Percentiles rank a stretch among this genome's conserved stretches.
These are phyloP conservation scores for Asarcornis scutulata DNA, from an alignment of 2,113 vertebrate genomes.

Conservation along the genomic window DNA sequence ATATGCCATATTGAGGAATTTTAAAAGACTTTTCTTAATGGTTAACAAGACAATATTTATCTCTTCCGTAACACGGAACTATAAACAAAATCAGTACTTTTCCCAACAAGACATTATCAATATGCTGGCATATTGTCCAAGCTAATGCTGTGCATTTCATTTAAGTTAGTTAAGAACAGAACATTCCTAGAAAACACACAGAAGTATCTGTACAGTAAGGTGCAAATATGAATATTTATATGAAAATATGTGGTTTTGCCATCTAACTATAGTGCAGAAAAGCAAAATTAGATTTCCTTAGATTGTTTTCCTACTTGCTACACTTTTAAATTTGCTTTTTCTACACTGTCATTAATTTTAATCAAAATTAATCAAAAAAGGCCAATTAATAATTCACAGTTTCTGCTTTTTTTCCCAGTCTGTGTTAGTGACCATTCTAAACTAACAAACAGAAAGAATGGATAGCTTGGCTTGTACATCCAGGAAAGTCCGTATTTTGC, in stretches of 20 bases:
- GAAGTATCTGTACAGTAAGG: background rate
- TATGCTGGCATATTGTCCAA: background rate
- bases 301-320: background rate
- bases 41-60: background rate
- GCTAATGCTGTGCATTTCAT: background rate
- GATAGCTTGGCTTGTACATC: background rate
- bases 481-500: background rate
- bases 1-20: background rate
- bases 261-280: background rate
- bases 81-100: background rate
- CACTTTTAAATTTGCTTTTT: background rate
- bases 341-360: no score
- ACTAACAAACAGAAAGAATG: background rate
- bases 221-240: background rate
- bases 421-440: background rate
- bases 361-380: no score
- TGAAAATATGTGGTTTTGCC: background rate
- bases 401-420: background rate
- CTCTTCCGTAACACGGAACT: background rate
- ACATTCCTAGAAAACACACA: background rate
- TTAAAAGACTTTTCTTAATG: background rate
- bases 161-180: background rate
- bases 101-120: background rate
- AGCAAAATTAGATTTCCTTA: background rate
- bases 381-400: background rate